Percentiles rank a stretch among this genome's conserved stretches.
Evolutionary conservation across 1,140 invertebrate species (phyloP).

Genomic region (Drosophila nikananu): DNA sequence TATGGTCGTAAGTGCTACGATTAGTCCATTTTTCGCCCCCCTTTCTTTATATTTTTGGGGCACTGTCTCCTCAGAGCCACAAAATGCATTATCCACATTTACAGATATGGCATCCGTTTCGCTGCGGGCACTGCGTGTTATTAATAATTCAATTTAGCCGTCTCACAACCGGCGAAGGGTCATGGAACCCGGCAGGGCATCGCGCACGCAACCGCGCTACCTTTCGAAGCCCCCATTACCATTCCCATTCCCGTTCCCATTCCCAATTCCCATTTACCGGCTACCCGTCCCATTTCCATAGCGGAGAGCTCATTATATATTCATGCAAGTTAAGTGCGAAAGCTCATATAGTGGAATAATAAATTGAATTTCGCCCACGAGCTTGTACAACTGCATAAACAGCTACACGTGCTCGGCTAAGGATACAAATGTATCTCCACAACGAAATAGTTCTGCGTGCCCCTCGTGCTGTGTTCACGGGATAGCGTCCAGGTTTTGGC

Average conservation of each 20-base stretch:
- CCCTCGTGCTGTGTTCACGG: slow-evolving; percentile 3
- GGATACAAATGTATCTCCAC: slow-evolving; percentile 59
- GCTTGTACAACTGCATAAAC: slow-evolving; percentile 68
- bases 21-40: slow-evolving; percentile 51
- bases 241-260: slow-evolving; percentile 18
- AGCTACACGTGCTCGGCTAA: slow-evolving; percentile 48
- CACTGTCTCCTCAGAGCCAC: slow-evolving; percentile 51
- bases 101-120: slow-evolving; percentile 34
- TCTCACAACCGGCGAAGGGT: slow-evolving; percentile 56
- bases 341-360: slow-evolving; percentile 80
- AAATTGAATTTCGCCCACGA: slow-evolving; percentile 72
- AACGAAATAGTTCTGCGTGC: not conserved
- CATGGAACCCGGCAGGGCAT: slow-evolving; percentile 31
- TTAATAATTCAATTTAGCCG: slow-evolving; percentile 79
- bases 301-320: slow-evolving; percentile 69
- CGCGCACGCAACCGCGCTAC: slow-evolving; percentile 53
- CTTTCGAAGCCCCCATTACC: slow-evolving; percentile 6
- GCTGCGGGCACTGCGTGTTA: slow-evolving; percentile 62
- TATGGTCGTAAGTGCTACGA: slow-evolving; percentile 77
- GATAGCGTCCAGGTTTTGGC: not conserved
- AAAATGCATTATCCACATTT: slow-evolving; percentile 29
- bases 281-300: slow-evolving; percentile 16
- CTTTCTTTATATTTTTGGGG: slow-evolving; percentile 31
- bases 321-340: slow-evolving; percentile 82
- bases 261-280: slow-evolving; percentile 18